Evolutionary conservation across 2,113 vertebrate species (phyloP).

Genomic region (Eclectus roratus): DNA sequence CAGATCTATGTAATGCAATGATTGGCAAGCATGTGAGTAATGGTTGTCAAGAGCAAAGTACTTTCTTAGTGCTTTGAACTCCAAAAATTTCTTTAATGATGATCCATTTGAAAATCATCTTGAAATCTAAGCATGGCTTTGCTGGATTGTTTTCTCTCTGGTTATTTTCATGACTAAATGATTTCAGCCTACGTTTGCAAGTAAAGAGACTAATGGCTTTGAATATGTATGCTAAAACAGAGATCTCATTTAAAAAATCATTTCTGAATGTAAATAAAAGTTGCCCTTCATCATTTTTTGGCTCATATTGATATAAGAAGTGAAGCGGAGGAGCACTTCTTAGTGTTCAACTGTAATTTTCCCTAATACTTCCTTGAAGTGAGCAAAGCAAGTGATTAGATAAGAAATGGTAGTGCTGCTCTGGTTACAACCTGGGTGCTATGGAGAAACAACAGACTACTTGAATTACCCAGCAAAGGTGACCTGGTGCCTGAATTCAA

Average conservation of each 20-base stretch:
- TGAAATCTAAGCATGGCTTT: constrained; percentile 27
- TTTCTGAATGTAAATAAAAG: not conserved
- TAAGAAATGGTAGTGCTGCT: not conserved
- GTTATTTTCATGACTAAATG: not conserved
- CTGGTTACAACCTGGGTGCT: not conserved
- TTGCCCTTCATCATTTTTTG: not conserved
- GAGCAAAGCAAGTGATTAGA: not conserved
- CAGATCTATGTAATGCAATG: not conserved
- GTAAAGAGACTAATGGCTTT: not conserved
- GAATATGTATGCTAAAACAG: not conserved
- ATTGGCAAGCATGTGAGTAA: not conserved
- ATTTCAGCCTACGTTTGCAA: constrained; percentile 12
- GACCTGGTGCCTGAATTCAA: not conserved
- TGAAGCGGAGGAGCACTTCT: not conserved
- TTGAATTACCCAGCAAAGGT: not conserved
- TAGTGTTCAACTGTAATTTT: not conserved
- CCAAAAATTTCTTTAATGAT: not conserved
- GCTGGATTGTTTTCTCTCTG: not conserved
- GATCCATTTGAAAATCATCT: constrained; percentile 1
- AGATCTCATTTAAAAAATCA: not conserved
- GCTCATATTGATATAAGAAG: not conserved
- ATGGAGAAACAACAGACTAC: not conserved
- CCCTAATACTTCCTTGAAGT: not conserved
- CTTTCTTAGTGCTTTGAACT: constrained; percentile 14
- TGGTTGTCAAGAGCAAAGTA: constrained; percentile 15